Evolutionary conservation across 2,113 vertebrate species (phyloP), one percentile per base, ranked within the genome.

Genomic region (Chloroceryle aenea): DNA sequence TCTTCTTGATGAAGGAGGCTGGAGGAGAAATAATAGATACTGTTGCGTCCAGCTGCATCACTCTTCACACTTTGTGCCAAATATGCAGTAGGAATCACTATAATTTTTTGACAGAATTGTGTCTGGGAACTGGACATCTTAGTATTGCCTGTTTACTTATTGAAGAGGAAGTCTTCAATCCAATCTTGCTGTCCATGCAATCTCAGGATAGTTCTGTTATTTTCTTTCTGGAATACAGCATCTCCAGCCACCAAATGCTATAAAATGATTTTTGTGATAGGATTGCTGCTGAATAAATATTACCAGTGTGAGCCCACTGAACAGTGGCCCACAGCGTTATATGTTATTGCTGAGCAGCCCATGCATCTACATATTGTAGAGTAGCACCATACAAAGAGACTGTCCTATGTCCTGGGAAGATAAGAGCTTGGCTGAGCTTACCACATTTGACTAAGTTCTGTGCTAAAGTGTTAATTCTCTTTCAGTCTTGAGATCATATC

Each of bases 381-480:
- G 30, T 23, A 84, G 32, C 42, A 79, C 7, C 40, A 34, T 8
- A 29, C 12, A 58, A 40, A 52, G 43, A 64, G 7, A 30, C 4
- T 47, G 7, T 69, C 27, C 34, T 62, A 11, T 0, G 1, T 71
- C 30, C 64, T n/a, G 30, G 26, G 40, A 93, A 85, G 14, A 73
- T 6, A 52, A 66, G 36, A 50, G 3, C 10, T 82, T 61, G 27
- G 16, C 8, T 0, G 0, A 79, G 23, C 2, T 48, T 79, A 52
- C 50, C 27, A 27, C 8, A 43, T 75, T 68, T 3, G 1, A 43
- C 79, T 61, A 53, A 74, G 52, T 79, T 91, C 77, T 67, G 7
- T 48, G 40, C 4, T 75, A 43, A 85, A 85, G n/a, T 21, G 13
- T 12, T 89, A 80, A 94, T 77, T 42, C 0, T 0, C 7, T 79